Evolutionary conservation across 2,797 vertebrate species (phyloP).

Genomic region (Melanotaenia nigrans): DNA sequence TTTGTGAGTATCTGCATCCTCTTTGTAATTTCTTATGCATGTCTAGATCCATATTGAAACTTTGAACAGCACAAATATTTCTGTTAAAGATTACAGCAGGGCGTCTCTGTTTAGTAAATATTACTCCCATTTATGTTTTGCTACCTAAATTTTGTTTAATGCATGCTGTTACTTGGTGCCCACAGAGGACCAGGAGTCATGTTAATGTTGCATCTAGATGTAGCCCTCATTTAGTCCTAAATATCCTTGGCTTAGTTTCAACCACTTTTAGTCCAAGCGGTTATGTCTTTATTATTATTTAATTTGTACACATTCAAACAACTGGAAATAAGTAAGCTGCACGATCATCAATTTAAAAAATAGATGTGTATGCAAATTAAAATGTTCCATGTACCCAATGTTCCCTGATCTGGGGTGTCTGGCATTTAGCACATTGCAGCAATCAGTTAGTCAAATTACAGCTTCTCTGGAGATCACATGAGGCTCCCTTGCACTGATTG

Average conservation of each 20-base stretch:
- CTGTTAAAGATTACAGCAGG: background rate
- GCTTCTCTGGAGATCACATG: constrained; percentile 16
- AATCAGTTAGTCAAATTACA: constrained; percentile 44
- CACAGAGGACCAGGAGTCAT: too few relatives aligned
- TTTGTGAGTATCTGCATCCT: background rate
- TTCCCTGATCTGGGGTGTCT: constrained; percentile 11
- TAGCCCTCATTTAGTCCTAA: too few relatives aligned
- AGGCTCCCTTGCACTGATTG: constrained; percentile 19
- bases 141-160: too few relatives aligned
- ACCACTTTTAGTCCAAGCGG: too few relatives aligned
- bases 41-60: background rate
- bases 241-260: too few relatives aligned
- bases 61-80: background rate
- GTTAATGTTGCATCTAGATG: too few relatives aligned
- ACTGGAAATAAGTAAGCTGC: too few relatives aligned
- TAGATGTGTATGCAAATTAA: constrained; percentile 11
- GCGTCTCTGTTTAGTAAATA: background rate
- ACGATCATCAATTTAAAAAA: background rate
- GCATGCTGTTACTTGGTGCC: too few relatives aligned
- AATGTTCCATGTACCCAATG: constrained; percentile 10
- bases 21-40: background rate
- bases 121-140: too few relatives aligned
- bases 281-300: too few relatives aligned
- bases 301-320: too few relatives aligned
- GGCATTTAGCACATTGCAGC: constrained; percentile 38